Percentiles rank a stretch among this genome's conserved stretches.
Evolutionary conservation across 2,797 vertebrate genomes (phyloP).

Genomic region (Ispidina picta): DNA sequence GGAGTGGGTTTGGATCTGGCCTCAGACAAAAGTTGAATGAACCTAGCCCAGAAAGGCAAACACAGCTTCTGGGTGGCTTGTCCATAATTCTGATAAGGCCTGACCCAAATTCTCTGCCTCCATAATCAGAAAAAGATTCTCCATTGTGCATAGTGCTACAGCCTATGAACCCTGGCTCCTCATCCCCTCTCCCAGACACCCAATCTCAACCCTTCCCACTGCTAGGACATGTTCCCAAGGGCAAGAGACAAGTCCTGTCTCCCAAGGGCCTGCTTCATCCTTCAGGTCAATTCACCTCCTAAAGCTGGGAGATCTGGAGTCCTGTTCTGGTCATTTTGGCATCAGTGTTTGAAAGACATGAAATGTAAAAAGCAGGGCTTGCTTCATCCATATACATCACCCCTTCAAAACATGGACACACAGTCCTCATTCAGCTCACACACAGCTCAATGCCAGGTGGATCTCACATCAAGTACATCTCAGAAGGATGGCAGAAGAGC

Average conservation of each 20-base stretch:
- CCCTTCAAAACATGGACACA: neutral
- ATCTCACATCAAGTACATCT: neutral
- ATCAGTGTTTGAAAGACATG: neutral
- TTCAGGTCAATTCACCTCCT: neutral
- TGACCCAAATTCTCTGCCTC: neutral
- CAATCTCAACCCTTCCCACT: neutral
- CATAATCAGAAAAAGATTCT: neutral
- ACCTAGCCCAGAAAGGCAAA: conserved; percentile 30
- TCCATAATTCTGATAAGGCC: neutral
- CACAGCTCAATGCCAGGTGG: neutral
- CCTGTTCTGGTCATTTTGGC: neutral
- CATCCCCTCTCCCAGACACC: neutral
- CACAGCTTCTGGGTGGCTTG: conserved; percentile 32
- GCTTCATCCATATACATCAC: neutral
- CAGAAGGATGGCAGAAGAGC: neutral
- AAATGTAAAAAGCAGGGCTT: neutral
- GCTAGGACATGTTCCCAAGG: neutral
- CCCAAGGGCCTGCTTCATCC: neutral
- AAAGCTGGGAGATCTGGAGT: neutral
- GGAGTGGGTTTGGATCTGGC: conserved; percentile 12
- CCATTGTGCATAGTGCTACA: neutral
- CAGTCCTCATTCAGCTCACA: neutral
- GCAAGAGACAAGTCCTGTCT: neutral
- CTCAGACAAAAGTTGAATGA: conserved; percentile 7
- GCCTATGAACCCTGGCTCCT: neutral